Evolutionary conservation across 1,140 invertebrate genomes (phyloP), one percentile per base, ranked within the genome.

Genomic region (Nephila pilipes): DNA sequence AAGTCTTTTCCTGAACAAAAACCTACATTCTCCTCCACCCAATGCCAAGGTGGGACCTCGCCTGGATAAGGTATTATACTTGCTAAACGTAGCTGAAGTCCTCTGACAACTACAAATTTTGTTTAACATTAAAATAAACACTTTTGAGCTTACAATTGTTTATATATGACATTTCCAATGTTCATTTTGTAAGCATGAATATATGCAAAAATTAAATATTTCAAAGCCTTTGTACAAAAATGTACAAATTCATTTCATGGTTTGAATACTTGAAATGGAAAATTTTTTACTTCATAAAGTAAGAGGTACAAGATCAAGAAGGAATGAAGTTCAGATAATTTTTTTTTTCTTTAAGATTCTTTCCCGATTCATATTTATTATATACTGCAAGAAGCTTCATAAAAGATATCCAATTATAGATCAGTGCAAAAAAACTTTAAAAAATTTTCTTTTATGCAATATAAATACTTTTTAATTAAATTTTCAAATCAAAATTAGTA

Each of bases 1-100:
- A 8, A 99, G 95, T 81, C 98, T 96, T 92, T 98, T 97, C 95
- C 98, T 98, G 96, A 99, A 99, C 91, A 99, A 97, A 95, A 99
- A 98, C 91, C 97, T 96, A 96, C 99, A 99, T 95, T 99, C 98
- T 1, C 98, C 98, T 91, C 97, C 97, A 10, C 97, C 97, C 6
- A 97, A 95, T 18, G 95, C 94, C 12, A 95, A 94, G 89, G 95
- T 95, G 14, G 95, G 95, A 36, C 95, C 95, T 93, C 95, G 95
- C 94, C 95, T 95, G 29, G 95, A 95, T 5, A 96, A 93, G 29
- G 95, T 95, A 85, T 95, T 95, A 94, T 95, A 95, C 85, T 95
- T 96, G 58, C 94, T 95, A 20, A 95, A 95, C 79, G 95, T 94
- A 14, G 95, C 94, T 16, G 95, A 95, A 60, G 87, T 94, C 83